phyloP scores from a whole-genome alignment of 2,888 invertebrate genomes.

The Phengaris alcon region DNA sequence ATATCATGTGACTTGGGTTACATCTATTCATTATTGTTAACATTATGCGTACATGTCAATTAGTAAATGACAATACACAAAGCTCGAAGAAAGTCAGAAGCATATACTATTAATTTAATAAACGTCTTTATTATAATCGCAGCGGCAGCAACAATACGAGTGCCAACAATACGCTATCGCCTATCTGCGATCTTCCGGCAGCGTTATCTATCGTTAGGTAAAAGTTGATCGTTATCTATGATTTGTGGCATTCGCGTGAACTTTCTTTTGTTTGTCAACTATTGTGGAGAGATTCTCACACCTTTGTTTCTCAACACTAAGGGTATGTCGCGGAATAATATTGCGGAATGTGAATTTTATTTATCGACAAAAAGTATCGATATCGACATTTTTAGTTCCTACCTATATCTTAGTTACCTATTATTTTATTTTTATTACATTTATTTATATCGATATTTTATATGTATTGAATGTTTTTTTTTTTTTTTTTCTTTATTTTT shows the following conservation, averaged over 20 bases:
- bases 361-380: not conserved
- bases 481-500: too few relatives aligned
- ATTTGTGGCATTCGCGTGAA: slow-evolving; percentile 38
- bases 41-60: not conserved
- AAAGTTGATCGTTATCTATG: slow-evolving; percentile 43
- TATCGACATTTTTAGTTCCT: too few relatives aligned
- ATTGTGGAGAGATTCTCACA: slow-evolving; percentile 16
- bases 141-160: slow-evolving; percentile 28
- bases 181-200: slow-evolving; percentile 31
- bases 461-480: too few relatives aligned
- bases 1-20: not conserved
- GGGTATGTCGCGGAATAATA: not conserved
- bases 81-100: not conserved
- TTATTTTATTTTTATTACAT: not conserved
- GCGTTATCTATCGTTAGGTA: slow-evolving; percentile 30
- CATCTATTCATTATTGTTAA: slow-evolving; percentile 10
- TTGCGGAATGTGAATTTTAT: not conserved
- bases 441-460: not conserved
- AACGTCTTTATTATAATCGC: slow-evolving; percentile 15
- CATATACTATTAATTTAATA: not conserved
- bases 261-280: slow-evolving; percentile 39
- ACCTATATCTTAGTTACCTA: too few relatives aligned
- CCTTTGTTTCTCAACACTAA: slow-evolving; percentile 16
- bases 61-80: slow-evolving; percentile 1
- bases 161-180: slow-evolving; percentile 33